Conservation (phyloP, 2,113 vertebrate species). For the Ramphastos sulfuratus region DNA sequence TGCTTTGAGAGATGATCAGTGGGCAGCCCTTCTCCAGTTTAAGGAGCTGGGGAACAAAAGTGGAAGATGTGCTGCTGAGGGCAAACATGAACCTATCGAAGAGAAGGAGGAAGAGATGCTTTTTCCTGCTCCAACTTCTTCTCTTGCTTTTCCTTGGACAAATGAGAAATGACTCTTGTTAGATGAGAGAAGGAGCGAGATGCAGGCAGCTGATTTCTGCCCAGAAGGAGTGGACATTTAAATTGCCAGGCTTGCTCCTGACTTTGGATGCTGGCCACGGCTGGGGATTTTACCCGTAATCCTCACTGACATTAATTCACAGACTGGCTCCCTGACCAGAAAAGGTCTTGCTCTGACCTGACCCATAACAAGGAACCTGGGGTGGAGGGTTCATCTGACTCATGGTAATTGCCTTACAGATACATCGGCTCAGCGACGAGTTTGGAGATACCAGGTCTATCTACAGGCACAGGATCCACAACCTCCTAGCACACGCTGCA, state of each 20-base stretch:
- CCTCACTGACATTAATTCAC: conserved; percentile 55
- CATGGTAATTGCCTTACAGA: conserved; percentile 36
- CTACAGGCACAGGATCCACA: background rate
- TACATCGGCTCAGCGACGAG: background rate
- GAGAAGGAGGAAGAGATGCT: background rate
- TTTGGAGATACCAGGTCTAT: background rate
- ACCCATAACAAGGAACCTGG: conserved; percentile 23
- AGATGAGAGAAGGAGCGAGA: background rate
- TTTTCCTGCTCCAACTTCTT: background rate
- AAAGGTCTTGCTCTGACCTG: conserved; percentile 39
- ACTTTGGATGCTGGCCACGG: conserved; percentile 21
- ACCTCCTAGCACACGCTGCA: background rate
- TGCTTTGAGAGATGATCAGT: background rate
- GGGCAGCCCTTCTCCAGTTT: background rate
- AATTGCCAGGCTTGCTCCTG: background rate
- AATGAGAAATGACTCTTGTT: background rate
- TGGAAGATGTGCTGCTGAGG: background rate
- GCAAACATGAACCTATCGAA: background rate
- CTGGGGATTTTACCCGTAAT: conserved; percentile 59
- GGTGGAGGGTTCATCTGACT: conserved; percentile 45
- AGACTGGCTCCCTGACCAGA: conserved; percentile 49
- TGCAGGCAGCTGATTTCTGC: background rate
- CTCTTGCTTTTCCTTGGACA: background rate
- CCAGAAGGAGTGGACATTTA: conserved; percentile 1
- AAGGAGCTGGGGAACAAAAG: background rate